A percentile compares a stretch with the other conserved stretches of the same genome.
phyloP scores from a whole-genome alignment of 2,888 invertebrate genomes.

The Ashinkailepas kermadecensis region DNA sequence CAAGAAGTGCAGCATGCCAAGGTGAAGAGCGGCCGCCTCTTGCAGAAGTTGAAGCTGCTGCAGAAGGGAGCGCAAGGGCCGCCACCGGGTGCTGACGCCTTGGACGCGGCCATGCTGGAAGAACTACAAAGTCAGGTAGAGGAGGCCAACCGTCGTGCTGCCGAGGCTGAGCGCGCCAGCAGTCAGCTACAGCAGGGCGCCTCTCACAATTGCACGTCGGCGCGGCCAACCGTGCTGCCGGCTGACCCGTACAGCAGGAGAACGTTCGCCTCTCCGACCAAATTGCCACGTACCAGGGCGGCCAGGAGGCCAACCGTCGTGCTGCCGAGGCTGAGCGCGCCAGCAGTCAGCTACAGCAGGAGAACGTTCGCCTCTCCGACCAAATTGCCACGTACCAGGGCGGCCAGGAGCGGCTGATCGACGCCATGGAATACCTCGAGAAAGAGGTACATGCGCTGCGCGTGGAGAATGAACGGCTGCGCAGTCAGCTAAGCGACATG shows the following conservation, averaged over 20 bases:
- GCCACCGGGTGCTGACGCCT: slow-evolving; percentile 37
- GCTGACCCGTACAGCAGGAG: slow-evolving; percentile 49
- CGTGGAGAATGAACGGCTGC: slow-evolving; percentile 60
- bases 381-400: slow-evolving; percentile 64
- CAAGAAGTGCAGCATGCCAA: slow-evolving; percentile 58
- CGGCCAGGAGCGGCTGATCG: slow-evolving; percentile 67
- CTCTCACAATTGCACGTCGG: too few relatives aligned
- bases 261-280: slow-evolving; percentile 60
- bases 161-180: slow-evolving; percentile 55
- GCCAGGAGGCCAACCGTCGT: slow-evolving; percentile 56
- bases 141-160: slow-evolving; percentile 47
- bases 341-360: slow-evolving; percentile 53
- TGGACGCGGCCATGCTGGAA: slow-evolving; percentile 70
- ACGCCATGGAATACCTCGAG: slow-evolving; percentile 74
- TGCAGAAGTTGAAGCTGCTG: slow-evolving; percentile 69
- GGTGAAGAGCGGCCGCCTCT: slow-evolving; percentile 64
- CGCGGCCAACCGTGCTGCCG: too few relatives aligned
- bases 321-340: slow-evolving; percentile 56
- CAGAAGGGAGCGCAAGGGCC: slow-evolving; percentile 35
- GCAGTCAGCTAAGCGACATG: slow-evolving; percentile 52
- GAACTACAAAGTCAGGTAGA: slow-evolving; percentile 56
- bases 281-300: slow-evolving; percentile 62
- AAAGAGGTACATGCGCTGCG: slow-evolving; percentile 65
- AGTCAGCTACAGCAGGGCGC: slow-evolving; percentile 56
- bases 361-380: slow-evolving; percentile 60